Evolutionary conservation across 2,113 vertebrate species (phyloP).

Genomic region (Stigmatopora argus): DNA sequence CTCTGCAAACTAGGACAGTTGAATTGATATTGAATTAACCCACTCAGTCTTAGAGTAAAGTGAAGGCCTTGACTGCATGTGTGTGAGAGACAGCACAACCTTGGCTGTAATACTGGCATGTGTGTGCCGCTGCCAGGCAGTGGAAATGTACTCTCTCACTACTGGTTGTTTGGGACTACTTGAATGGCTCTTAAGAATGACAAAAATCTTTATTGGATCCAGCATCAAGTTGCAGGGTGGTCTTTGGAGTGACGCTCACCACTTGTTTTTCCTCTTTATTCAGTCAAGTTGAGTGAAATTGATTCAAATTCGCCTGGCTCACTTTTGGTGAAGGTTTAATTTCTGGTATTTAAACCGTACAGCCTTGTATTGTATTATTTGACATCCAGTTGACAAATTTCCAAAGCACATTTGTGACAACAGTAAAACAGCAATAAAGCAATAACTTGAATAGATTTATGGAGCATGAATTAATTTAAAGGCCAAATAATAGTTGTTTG

Average conservation of each 20-base stretch:
- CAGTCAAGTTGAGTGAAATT: not conserved
- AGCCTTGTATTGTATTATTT: not conserved
- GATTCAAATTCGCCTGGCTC: not conserved
- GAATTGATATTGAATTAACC: constrained; percentile 70
- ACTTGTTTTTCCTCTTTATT: not conserved
- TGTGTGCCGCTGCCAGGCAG: constrained; percentile 43
- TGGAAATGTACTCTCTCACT: constrained; percentile 27
- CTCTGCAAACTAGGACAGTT: constrained; percentile 49
- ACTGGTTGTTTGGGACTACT: constrained; percentile 18
- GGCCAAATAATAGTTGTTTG: too few species aligned
- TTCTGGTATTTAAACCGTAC: not conserved
- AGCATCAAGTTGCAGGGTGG: not conserved
- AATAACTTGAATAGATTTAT: too few species aligned
- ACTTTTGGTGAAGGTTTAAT: not conserved
- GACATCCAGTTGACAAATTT: not conserved
- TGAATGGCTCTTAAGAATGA: not conserved
- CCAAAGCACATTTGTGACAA: not conserved
- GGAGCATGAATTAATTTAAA: too few species aligned
- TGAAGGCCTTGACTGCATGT: constrained; percentile 55
- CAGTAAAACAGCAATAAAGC: too few species aligned
- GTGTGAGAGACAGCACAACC: constrained; percentile 48
- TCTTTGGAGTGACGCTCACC: not conserved
- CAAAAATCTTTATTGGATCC: constrained; percentile 1
- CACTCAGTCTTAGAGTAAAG: constrained; percentile 53
- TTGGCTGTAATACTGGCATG: constrained; percentile 60